phyloP scores from a whole-genome alignment of 2,888 invertebrate genomes.

The Amphimallon solstitiale region DNA sequence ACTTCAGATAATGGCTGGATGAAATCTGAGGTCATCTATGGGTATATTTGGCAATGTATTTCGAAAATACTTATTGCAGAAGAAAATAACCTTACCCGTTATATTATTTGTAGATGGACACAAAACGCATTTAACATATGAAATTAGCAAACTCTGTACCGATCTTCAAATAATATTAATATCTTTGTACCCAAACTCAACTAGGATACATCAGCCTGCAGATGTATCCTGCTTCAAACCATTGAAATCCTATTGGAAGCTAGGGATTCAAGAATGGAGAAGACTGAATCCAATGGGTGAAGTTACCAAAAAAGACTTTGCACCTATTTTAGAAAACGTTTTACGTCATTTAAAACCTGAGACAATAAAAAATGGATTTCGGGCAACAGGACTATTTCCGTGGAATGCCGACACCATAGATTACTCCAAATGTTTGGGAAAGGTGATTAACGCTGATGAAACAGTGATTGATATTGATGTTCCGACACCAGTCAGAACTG shows the following conservation, averaged over 20 bases:
- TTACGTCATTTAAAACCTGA: slow-evolving; percentile 11
- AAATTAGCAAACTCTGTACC: slow-evolving; percentile 18
- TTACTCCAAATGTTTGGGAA: slow-evolving; percentile 43
- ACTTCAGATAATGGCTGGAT: slow-evolving; percentile 60
- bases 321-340: slow-evolving; percentile 33
- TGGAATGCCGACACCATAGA: slow-evolving; percentile 45
- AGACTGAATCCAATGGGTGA: slow-evolving; percentile 5
- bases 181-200: slow-evolving; percentile 45
- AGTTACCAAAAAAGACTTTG: slow-evolving; percentile 37
- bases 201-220: slow-evolving; percentile 39
- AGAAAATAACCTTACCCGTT: slow-evolving; percentile 50
- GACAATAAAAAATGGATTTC: slow-evolving; percentile 43
- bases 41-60: slow-evolving; percentile 53
- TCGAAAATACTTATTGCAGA: slow-evolving; percentile 44
- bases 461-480: no score
- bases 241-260: slow-evolving; percentile 40
- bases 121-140: slow-evolving; percentile 23
- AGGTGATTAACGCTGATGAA: no score
- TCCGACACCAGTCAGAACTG: no score
- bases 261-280: slow-evolving; percentile 16
- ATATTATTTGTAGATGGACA: slow-evolving; percentile 57
- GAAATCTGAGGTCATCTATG: slow-evolving; percentile 58
- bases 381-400: slow-evolving; percentile 45
- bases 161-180: slow-evolving; percentile 19
- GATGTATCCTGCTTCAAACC: slow-evolving; percentile 41